Base-by-base conservation (phyloP, 2,888 invertebrate genomes). In the Anorthoa munda region DNA sequence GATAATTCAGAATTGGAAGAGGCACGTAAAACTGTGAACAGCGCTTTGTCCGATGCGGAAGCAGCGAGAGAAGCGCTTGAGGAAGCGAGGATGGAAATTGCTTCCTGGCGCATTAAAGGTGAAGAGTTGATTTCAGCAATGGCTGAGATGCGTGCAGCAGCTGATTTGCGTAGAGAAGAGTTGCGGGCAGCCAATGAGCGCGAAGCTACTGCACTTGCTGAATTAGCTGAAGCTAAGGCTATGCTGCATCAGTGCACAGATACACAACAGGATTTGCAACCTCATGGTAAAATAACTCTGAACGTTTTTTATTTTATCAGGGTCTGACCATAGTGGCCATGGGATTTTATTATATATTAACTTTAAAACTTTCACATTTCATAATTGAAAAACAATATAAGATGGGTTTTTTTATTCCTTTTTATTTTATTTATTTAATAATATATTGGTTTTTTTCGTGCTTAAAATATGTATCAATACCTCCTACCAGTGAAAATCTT, bases 1-100 rank as follows among this genome's bases (percentile, higher is more conserved):
- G 94, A 95, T 85, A 92, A 91, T 60, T 86, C 90, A 0, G 96
- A 96, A 78, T 86, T 95, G 11, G 96, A 96, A 11, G 95, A 95
- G 76, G 90, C 92, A 0, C 91, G 91, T 18, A 85, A 88, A 11
- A 92, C 93, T 18, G 89, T 93, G 9, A 89, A 88, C 13, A 83
- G 85, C 7, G 94, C 93, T 0, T 77, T 92, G 26, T 87, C 91
- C 4, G 95, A 96, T 77, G 92, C 93, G 0, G 89, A 88, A 15
- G 77, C 86, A 48, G 92, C 92, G 2, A 95, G 93, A 79, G 84
- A 81, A 26, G 92, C 92, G 7, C 90, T 95, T 13, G 95, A 94
- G 53, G 92, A 92, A 75, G 92, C 94, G 0, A 90, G 84, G 3
- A 81, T 87, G 26, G 95, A 95, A 83, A 89, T 93, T 0, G 79